Evolutionary conservation across 2,888 invertebrate genomes (phyloP), one percentile per base, ranked within the genome.

Genomic region (Thumatha senex): DNA sequence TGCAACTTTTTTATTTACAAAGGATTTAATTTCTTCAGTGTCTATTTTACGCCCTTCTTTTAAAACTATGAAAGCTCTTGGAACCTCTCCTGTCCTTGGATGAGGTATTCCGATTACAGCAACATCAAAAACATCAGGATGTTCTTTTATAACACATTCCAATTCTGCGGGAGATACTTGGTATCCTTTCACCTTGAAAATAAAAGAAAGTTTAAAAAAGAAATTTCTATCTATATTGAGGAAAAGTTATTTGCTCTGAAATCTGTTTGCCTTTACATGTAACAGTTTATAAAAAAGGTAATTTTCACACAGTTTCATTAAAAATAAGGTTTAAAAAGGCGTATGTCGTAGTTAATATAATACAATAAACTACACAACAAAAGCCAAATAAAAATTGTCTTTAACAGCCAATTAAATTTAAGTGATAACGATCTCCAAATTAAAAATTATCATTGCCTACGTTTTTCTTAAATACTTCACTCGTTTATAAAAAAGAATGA

Each of bases 121-220:
- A 0, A 95, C 96, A 66, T 98, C 98, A 18, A 90, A 74, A 0
- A 98, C 92, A 38, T 92, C 93, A 0, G 96, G 95, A 84, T 96
- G 95, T 44, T 92, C 92, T 58, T 95, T 92, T 1, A 97, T 77
- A 8, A 96, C 66, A 48, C 92, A 94, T 82, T 98, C 97, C 38
- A 98, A 79, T 81, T 98, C 98, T 2, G 97, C 97, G 12, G 97
- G 98, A n/a, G 97, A 94, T 15, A 97, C 97, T 93, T 96, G 93
- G 72, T 88, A 93, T 1, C 92, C 93, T 84, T 93, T 94, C 0
- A 95, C 95, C 84, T 84, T 59, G 63, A 96, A 73, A 86, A n/a
- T 13, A 15, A n/a, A n/a, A n/a, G n/a, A n/a, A n/a, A n/a, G n/a
- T 31, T 11, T 15, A 0, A 7, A 18, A 15, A n/a, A 13, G 9